Evolutionary conservation across 2,797 vertebrate genomes (phyloP), one percentile per base, ranked within the genome.

Genomic region (Limosa lapponica): DNA sequence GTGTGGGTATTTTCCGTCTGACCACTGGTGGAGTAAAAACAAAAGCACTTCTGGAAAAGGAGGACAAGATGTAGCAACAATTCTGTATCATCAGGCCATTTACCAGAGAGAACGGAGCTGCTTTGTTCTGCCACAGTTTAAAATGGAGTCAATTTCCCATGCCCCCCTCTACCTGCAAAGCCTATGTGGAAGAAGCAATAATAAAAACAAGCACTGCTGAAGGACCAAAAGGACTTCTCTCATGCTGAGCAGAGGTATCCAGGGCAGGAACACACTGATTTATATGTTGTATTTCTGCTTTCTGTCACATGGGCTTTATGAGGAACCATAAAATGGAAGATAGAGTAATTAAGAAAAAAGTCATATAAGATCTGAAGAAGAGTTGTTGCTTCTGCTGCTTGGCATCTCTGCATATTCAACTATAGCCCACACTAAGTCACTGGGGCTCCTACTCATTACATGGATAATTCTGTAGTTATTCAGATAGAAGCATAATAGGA

Each of bases 321-420:
- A 61, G 46, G 13, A 90, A 84, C 36, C 46, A 79, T 95, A 93
- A 95, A 87, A 90, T 39, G 24, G 59, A 90, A 84, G 55, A 67
- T 15, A 86, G 59, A 70, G 36, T 88, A 94, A 89, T 93, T 96
- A 93, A 82, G 81, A 71, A 87, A 74, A 73, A 59, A 72, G 84
- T 51, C 22, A 66, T 49, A 30, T n/a, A 84, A 69, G 66, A 52
- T 34, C 49, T 61, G 70, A 49, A 84, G 44, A 82, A 78, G 57
- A 55, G 16, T 51, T 84, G 72, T 55, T 80, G 37, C 46, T 86
- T 87, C 62, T 94, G 41, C 61, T 78, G 14, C 49, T 72, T 87
- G 54, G 37, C 58, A n/a, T 65, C 10, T 61, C 77, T 58, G 34
- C 32, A 58, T 83, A 43, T 59, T 59, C 28, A 51, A 44, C 1